Evolutionary conservation across 1,140 invertebrate species (phyloP), one percentile per base, ranked within the genome.

Genomic region (Apis cerana): DNA sequence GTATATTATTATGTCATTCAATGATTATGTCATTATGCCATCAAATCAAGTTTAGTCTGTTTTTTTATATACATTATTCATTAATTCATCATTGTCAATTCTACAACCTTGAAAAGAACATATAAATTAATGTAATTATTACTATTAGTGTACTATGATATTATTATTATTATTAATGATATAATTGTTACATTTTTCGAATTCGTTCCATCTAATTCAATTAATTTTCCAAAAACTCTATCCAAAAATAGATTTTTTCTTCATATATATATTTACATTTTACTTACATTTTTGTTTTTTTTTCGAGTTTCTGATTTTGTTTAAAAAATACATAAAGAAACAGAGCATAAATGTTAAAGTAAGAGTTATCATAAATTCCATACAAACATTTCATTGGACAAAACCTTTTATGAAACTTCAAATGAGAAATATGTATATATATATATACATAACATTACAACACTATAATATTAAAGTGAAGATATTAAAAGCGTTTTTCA

Each of bases 321-420:
- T 52, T 2, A 61, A 33, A 4, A 71, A 2, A 9, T 54, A 71
- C 23, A 71, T 33, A 13, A 79, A 21, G n/a, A 79, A 54, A 23
- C 67, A 79, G 4, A 71, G 5, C 2, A 27, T 11, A 9, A 71
- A 61, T 12, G 77, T 50, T 13, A 79, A 2, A 5, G 77, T 79
- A 15, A 79, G 67, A 12, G 67, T 71, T 71, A 79, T 62, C 77
- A 79, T 62, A 54, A 62, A 79, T 69, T 61, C 54, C 77, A 62
- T 77, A 11, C 23, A 27, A 21, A 9, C n/a, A 75, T 75, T 75
- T 50, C 9, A 27, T 50, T 11, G 4, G n/a, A 27, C 72, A 7
- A 13, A 23, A 43, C 27, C 17, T 13, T 48, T 23, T 52, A 4
- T 10, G 3, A 43, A 56, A 75, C 79, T 65, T 75, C 21, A 17